Conservation (phyloP, 2,113 vertebrate species). For the Planiliza haematocheilus region DNA sequence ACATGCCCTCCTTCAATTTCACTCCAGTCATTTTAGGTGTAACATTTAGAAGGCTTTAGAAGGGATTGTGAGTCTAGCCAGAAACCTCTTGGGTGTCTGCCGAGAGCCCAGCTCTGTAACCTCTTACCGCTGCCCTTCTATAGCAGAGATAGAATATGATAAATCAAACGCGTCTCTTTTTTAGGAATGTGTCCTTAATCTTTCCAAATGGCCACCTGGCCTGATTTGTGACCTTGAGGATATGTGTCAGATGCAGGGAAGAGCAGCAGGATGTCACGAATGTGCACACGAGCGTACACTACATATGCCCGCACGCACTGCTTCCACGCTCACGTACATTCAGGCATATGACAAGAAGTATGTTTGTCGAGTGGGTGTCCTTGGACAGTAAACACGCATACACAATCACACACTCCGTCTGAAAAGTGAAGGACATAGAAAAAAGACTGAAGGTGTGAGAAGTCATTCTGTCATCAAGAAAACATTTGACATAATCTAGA, state of each 20-base stretch:
- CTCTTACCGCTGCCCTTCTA: conserved; percentile 38
- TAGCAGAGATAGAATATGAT: conserved; percentile 43
- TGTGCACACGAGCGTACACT: conserved; percentile 16
- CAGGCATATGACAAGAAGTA: conserved; percentile 32
- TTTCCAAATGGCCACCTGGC: conserved; percentile 73
- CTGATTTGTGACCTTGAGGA: conserved; percentile 79
- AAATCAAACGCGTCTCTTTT: conserved; percentile 70
- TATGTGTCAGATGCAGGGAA: conserved; percentile 41
- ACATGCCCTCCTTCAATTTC: conserved; percentile 33
- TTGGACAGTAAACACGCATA: conserved; percentile 56
- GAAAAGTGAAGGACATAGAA: conserved; percentile 55
- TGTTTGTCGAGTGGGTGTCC: conserved; percentile 48
- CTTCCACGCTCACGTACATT: conserved; percentile 17
- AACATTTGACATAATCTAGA: conserved; percentile 32
- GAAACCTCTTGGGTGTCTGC: conserved; percentile 36
- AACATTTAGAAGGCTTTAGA: conserved; percentile 43
- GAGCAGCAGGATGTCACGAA: conserved; percentile 42
- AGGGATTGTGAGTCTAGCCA: conserved; percentile 20
- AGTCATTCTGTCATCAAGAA: conserved; percentile 46
- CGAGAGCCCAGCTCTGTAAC: conserved; percentile 26
- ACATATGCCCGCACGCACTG: not conserved
- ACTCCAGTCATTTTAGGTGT: conserved; percentile 34
- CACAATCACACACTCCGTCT: conserved; percentile 9
- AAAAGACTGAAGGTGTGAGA: conserved; percentile 52
- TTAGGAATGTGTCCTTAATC: conserved; percentile 77